Evolutionary conservation across 1,140 invertebrate species (phyloP).

Genomic region (Thaumatotibia leucotreta): DNA sequence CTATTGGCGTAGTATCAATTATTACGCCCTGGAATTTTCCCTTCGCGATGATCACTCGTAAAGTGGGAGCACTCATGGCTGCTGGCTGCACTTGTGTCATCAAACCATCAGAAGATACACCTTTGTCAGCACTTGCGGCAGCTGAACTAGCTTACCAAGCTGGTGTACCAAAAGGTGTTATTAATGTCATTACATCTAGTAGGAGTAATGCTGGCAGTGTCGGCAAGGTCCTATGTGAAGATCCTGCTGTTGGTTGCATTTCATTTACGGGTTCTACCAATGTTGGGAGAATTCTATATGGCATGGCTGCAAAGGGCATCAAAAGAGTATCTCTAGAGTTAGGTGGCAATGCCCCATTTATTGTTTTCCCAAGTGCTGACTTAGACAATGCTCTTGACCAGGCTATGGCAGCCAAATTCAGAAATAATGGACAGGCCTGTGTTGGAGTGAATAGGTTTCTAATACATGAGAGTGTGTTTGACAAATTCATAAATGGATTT

Average conservation of each 20-base stretch:
- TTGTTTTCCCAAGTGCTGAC: slow-evolving; percentile 96
- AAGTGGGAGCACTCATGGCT: slow-evolving; percentile 94
- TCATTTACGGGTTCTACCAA: slow-evolving; percentile 96
- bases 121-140: slow-evolving; percentile 93
- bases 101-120: slow-evolving; percentile 98
- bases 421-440: slow-evolving; percentile 98
- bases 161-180: slow-evolving; percentile 87
- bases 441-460: slow-evolving; percentile 96
- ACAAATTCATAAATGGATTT: slow-evolving; percentile 89
- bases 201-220: slow-evolving; percentile 86
- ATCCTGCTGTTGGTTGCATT: slow-evolving; percentile 89
- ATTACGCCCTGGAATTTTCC: slow-evolving; percentile 99
- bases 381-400: slow-evolving; percentile 92
- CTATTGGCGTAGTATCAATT: slow-evolving; percentile 95
- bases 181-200: slow-evolving; percentile 95
- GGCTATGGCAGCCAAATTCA: slow-evolving; percentile 94
- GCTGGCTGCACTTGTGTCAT: slow-evolving; percentile 96
- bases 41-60: slow-evolving; percentile 98
- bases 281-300: slow-evolving; percentile 93
- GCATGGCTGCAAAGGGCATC: slow-evolving; percentile 89
- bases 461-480: slow-evolving; percentile 90
- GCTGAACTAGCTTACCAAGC: slow-evolving; percentile 87
- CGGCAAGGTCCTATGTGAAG: slow-evolving; percentile 92
- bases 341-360: slow-evolving; percentile 99
- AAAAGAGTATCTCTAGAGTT: slow-evolving; percentile 95